Evolutionary conservation across 1,140 invertebrate genomes (phyloP), one percentile per base, ranked within the genome.

Genomic region (Coboldia fuscipes): DNA sequence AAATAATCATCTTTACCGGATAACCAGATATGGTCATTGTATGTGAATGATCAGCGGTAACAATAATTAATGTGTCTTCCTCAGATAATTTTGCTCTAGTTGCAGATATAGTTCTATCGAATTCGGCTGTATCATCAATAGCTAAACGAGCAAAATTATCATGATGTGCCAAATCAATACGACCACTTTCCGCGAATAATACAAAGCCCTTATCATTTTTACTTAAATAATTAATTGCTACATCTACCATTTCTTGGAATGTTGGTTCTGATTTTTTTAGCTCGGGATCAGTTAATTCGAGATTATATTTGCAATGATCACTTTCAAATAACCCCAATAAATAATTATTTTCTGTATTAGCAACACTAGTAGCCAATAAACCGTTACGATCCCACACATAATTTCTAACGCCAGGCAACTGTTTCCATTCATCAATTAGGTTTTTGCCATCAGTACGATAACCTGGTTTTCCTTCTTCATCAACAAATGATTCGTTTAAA

Each of bases 111-210:
- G 72, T 70, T 36, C 62, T 57, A 3, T 62, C 60, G 37, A 77
- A 52, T 42, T 72, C 64, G 0, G 69, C 50, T 0, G 70, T 68
- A 43, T 75, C 72, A 39, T 67, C 58, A 2, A 84, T 42, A 0
- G 83, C 77, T 19, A 72, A 51, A 33, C 65, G 56, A 2, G 74
- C 78, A 36, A 62, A 61, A 42, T 72, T 78, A 1, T 65, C 55
- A 46, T 89, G 84, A 50, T 88, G 80, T 1, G 71, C 83, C 34
- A 76, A 65, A 47, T 90, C 84, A 20, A 90, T 88, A 35, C 69
- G 68, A 0, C 75, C 75, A 7, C 72, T 69, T 44, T 70, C 47
- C 3, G 68, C 58, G 37, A 54, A 57, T 7, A 53, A 38, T 36
- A 75, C 69, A 42, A 59, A 78, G 8, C 84, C 84, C 18, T 80